Evolutionary conservation across 2,113 vertebrate species (phyloP), one percentile per base, ranked within the genome.

Genomic region (Rhea pennata): DNA sequence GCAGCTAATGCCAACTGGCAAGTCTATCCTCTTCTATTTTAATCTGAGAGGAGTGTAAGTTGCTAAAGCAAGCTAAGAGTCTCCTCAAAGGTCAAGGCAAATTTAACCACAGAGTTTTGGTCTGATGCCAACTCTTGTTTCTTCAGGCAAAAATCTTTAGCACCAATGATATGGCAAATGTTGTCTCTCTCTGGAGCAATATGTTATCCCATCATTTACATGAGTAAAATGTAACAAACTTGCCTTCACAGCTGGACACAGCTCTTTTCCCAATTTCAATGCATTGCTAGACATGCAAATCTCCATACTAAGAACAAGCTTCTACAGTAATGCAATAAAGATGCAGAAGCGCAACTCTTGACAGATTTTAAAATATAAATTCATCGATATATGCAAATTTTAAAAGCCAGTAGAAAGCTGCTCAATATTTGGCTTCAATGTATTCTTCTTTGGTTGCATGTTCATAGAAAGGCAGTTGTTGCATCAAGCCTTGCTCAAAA

Each of bases 221-320:
- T 58, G 56, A 58, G 21, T 5, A 36, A 85, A 33, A 46, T 3
- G 10, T 8, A n/a, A 21, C 85, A 64, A 50, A 22, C 79, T 51
- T 61, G 58, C 26, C 79, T 76, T 24, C 62, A 50, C 58, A 10
- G 62, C 6, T 13, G 79, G 29, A 16, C 78, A 71, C 44, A 33
- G 56, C 70, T 66, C 87, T 71, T 53, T n/a, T 66, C 77, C 27
- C 5, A 0, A 67, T 12, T 36, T 64, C 56, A 70, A 61, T 36
- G 33, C 14, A 3, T 7, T 69, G 65, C 21, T 3, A 51, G 31
- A 66, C 58, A 46, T 26, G 39, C 11, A 0, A 3, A 14, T 21
- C 39, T 40, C 39, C 40, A 11, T 1, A 7, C 74, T 50, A 23
- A 59, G 36, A 33, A 12, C 33, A 59, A 40, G 36, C 44, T 9